Conservation (phyloP, 2,888 invertebrate genomes). For the Drosophila phalerata region DNA sequence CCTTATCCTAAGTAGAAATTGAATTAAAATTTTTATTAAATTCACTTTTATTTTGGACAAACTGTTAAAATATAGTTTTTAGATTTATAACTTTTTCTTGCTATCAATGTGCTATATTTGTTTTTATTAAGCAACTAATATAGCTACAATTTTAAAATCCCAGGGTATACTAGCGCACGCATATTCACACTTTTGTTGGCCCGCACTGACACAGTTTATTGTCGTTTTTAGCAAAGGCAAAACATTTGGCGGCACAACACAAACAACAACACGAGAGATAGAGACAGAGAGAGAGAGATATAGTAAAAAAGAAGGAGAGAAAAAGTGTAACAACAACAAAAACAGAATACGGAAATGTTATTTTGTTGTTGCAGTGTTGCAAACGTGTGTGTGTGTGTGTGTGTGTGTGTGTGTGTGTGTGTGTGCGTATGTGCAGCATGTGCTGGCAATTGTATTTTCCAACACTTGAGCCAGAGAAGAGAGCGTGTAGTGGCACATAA, state of each 20-base stretch:
- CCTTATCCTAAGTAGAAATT: too few relatives aligned
- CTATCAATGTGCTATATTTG: too few relatives aligned
- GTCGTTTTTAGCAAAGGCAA: conserved; percentile 68
- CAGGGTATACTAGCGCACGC: conserved; percentile 39
- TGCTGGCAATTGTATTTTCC: conserved; percentile 78
- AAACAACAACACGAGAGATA: conserved; percentile 32
- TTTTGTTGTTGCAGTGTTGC: conserved; percentile 10
- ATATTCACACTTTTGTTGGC: conserved; percentile 40
- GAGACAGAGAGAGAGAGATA: neutral
- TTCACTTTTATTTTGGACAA: too few relatives aligned
- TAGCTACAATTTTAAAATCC: neutral
- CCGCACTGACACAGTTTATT: conserved; percentile 70
- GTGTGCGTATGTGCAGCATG: conserved; percentile 28
- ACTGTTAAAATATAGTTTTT: too few relatives aligned
- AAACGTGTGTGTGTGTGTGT: conserved; percentile 20
- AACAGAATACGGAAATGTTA: conserved; percentile 72
- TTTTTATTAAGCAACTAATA: neutral
- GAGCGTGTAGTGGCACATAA: conserved; percentile 74
- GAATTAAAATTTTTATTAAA: too few relatives aligned
- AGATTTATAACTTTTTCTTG: too few relatives aligned
- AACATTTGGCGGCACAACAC: conserved; percentile 69
- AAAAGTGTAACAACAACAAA: conserved; percentile 19
- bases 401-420: conserved; percentile 24
- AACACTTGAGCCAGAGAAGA: conserved; percentile 73
- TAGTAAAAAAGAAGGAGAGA: neutral